These are phyloP conservation scores for Ceryle rudis DNA, from an alignment of 2,797 vertebrate species.

Conservation along the genomic window DNA sequence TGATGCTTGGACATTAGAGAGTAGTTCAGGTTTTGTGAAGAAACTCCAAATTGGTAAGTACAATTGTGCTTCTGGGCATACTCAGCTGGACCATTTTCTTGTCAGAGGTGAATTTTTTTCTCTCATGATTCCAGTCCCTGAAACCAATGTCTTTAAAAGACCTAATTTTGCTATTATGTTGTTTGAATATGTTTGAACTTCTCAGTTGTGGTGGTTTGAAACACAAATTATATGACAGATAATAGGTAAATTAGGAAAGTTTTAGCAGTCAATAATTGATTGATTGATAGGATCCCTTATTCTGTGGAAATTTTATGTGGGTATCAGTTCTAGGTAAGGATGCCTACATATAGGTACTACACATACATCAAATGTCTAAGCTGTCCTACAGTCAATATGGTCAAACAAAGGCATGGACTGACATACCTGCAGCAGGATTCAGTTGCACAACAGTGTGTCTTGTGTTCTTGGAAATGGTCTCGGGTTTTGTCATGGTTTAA, in stretches of 20 bases:
- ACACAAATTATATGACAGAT: neutral
- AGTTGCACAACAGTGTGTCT: neutral
- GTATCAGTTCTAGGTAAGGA: neutral
- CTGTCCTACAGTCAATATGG: neutral
- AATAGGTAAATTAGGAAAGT: neutral
- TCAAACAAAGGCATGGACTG: neutral
- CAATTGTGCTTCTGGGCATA: neutral
- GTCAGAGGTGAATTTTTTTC: neutral
- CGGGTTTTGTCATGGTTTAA: neutral
- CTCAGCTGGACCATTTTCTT: neutral
- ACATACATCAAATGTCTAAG: accelerated
- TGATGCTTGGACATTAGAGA: neutral
- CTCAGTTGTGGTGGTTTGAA: neutral
- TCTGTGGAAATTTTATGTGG: neutral
- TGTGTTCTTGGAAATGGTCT: neutral
- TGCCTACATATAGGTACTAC: neutral
- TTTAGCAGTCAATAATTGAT: neutral
- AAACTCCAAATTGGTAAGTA: neutral
- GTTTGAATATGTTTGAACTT: neutral
- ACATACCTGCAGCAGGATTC: neutral
- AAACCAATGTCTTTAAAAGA: neutral
- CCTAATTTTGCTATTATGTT: neutral
- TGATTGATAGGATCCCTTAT: neutral
- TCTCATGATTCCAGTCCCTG: neutral
- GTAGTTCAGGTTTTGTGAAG: neutral